Evolutionary conservation across 30 jellyfish, hydroid and myxozoan genomes (phyloP).

Genomic region (Turritopsis rubra): DNA sequence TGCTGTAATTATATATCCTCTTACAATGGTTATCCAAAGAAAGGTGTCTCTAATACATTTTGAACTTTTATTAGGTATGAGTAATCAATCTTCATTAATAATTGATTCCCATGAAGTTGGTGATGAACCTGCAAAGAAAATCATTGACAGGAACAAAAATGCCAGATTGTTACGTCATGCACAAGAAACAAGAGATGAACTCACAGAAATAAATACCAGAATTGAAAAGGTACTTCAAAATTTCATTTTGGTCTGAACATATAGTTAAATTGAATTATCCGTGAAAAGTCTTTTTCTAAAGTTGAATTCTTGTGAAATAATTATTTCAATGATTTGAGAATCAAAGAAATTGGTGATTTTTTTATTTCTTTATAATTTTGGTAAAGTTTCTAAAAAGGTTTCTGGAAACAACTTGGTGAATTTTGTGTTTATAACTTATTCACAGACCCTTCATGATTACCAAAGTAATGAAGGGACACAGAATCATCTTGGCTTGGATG

Average conservation of each 20-base stretch:
- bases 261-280: neutral
- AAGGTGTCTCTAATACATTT: no score
- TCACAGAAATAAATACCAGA: neutral
- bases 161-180: slow-evolving; percentile 14
- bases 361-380: neutral
- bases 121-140: slow-evolving; percentile 17
- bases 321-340: no score
- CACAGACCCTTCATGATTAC: neutral
- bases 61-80: neutral
- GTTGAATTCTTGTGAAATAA: no score
- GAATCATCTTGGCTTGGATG: neutral
- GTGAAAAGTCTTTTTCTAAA: no score
- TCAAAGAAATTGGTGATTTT: neutral
- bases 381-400: neutral
- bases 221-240: slow-evolving; percentile 18
- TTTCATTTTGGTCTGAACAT: no score
- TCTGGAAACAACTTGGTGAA: no score
- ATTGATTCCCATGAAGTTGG: neutral
- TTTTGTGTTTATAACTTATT: no score
- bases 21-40: no score
- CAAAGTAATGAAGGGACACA: neutral
- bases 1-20: no score
- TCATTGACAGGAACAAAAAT: neutral
- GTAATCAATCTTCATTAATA: neutral
- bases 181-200: slow-evolving; percentile 11